Percentiles rank a stretch among this genome's conserved stretches.
These are phyloP conservation scores for Melanophora roralis DNA, from an alignment of 2,888 invertebrate species.

Conservation along the genomic window DNA sequence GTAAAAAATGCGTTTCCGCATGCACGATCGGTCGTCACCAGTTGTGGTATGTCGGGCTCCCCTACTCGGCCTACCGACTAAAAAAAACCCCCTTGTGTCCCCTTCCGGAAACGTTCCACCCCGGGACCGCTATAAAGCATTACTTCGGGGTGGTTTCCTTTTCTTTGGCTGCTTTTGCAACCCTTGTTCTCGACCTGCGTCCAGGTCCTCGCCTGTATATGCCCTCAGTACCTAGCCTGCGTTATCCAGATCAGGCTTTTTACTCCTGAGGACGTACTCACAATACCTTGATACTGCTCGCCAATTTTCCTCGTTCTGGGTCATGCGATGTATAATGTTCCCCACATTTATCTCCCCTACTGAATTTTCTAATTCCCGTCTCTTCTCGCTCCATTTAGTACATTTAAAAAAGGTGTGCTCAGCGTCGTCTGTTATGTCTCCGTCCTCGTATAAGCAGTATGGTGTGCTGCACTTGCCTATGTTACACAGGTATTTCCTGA, in stretches of 20 bases:
- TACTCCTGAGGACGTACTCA: not conserved
- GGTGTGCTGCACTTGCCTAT: not conserved
- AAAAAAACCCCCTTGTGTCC: no score
- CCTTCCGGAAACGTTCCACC: no score
- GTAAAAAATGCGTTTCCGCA: no score
- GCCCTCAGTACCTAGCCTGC: not conserved
- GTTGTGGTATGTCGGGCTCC: no score
- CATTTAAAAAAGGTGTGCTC: conserved; percentile 11
- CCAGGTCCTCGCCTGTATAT: no score
- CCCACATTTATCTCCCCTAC: not conserved
- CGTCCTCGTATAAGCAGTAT: conserved; percentile 7
- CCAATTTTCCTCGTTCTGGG: not conserved
- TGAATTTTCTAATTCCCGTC: not conserved
- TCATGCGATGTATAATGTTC: not conserved
- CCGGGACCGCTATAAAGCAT: no score
- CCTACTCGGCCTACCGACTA: no score
- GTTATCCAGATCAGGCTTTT: not conserved
- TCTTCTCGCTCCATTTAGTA: not conserved
- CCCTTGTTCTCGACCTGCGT: no score
- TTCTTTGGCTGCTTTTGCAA: no score
- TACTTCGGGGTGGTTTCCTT: no score
- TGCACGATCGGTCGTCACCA: no score
- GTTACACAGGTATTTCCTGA: conserved; percentile 4
- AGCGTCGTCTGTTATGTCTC: not conserved
- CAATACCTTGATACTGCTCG: not conserved